Percentiles rank a stretch among this genome's conserved stretches.
These are phyloP conservation scores for Aethes cnicana DNA, from an alignment of 2,888 invertebrate genomes.

Conservation along the genomic window DNA sequence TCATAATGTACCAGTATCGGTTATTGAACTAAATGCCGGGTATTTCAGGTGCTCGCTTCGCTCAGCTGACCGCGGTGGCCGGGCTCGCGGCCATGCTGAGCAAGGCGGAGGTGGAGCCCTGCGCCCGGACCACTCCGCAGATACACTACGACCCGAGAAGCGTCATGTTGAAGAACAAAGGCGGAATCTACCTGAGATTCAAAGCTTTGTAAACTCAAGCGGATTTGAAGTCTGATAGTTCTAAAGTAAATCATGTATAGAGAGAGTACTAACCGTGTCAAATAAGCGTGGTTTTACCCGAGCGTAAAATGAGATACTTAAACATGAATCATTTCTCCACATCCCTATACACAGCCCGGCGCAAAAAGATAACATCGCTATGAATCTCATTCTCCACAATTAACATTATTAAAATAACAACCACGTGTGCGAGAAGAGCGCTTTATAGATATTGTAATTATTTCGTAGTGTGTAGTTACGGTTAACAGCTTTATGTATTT, in stretches of 20 bases:
- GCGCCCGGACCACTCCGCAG: slow-evolving; percentile 59
- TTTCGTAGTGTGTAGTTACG: not conserved
- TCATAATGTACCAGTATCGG: too few species aligned
- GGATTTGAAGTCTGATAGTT: slow-evolving; percentile 1
- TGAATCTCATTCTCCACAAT: slow-evolving; percentile 18
- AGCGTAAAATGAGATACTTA: slow-evolving; percentile 10
- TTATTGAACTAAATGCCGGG: too few species aligned
- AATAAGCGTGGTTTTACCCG: slow-evolving; percentile 8
- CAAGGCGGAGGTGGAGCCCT: slow-evolving; percentile 61
- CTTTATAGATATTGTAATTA: not conserved
- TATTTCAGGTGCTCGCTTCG: slow-evolving; percentile 73
- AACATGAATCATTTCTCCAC: slow-evolving; percentile 4
- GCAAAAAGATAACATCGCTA: slow-evolving; percentile 2
- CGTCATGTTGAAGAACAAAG: slow-evolving; percentile 75
- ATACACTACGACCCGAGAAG: slow-evolving; percentile 72
- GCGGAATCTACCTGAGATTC: slow-evolving; percentile 71
- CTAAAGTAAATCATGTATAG: not conserved
- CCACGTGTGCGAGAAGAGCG: not conserved
- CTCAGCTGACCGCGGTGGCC: slow-evolving; percentile 63
- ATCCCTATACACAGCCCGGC: not conserved
- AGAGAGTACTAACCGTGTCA: not conserved
- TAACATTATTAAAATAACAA: not conserved
- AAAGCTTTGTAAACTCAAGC: slow-evolving; percentile 35
- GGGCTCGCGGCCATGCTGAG: slow-evolving; percentile 61
- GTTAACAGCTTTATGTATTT: not conserved